Evolutionary conservation across 2,888 invertebrate genomes (phyloP), one percentile per base, ranked within the genome.

Genomic region (Chrysolina oricalcia): DNA sequence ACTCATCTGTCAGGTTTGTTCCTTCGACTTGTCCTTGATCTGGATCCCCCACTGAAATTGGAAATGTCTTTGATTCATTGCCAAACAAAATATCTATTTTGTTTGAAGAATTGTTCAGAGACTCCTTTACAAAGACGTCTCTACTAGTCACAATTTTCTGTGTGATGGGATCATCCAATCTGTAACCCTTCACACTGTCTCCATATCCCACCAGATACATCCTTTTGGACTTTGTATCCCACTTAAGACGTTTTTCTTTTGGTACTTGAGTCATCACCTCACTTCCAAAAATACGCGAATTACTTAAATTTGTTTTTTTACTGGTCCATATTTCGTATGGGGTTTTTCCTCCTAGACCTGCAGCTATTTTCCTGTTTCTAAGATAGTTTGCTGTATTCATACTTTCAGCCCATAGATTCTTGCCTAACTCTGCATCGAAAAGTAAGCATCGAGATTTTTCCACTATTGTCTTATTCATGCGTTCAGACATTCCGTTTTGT

Each of bases 221-320:
- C 70, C 83, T 80, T 10, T 74, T 70, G 67, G 85, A 77, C 70
- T 87, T 87, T 8, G 81, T 70, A 79, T 86, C 84, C 78, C 80
- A 82, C 78, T 85, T 86, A 23, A 59, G 70, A n/a, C 84, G 71
- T 68, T 81, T 82, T 62, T 85, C 81, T 76, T 85, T 83, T 2
- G 85, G 84, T 21, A 86, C 73, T 74, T 86, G 84, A 15, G 80
- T 81, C 79, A 84, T 84, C 5, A 82, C 84, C 56, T 80, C 66
- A 21, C 81, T 80, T 17, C 87, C 88, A 83, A 89, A 89, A 48
- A 86, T 81, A 48, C 82, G 74, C 19, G 88, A 43, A 43, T 86
- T 80, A 59, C 72, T 78, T 0, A 89, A 43, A 75, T 85, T 77
- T 17, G 86, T 86, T 79, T 85, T 87, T 1, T 72, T 68, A 21